Evolutionary conservation across 2,113 vertebrate genomes (phyloP), one percentile per base, ranked within the genome.

Genomic region (Podiceps cristatus): DNA sequence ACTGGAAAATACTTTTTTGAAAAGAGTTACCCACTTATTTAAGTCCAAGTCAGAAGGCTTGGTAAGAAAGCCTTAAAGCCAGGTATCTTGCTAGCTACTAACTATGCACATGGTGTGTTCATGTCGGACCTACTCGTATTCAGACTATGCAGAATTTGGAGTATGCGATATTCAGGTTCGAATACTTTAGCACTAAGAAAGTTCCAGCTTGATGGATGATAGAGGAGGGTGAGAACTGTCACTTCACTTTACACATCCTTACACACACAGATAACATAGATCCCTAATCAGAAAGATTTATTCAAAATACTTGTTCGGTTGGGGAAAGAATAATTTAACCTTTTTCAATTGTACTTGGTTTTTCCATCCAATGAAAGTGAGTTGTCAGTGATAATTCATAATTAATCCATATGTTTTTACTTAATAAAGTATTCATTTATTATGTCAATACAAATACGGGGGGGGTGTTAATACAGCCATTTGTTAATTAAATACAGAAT

Each of bases 71-170:
- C 24, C n/a, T 56, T 37, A 50, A 68, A 91, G 17, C 12, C 63
- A 56, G 17, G 2, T 56, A 3, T 28, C 64, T 67, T 80, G 14
- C 24, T 82, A n/a, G n/a, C 20, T 74, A 6, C 20, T 49, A 23
- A 23, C 11, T 40, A 1, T 78, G 45, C 37, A 20, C 0, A 0
- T 45, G 17, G 2, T 35, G 5, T 45, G 24, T 49, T 83, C 33
- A 23, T 1, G 0, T 52, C 4, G 5, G 22, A 72, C 33, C 24
- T 31, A 11, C 52, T 45, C 27, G 25, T 55, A 33, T 4, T 78
- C 23, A 42, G 31, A 71, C 19, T 82, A 8, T 19, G 16, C 11
- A 42, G 11, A 13, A 25, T 60, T 56, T 7, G 5, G 20, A 58
- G 19, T 80, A 13, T 45, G 13, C 4, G 31, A 4, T 64, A 56